phyloP scores from a whole-genome alignment of 2,888 invertebrate species.

The Rhopalosiphum nymphaeae region DNA sequence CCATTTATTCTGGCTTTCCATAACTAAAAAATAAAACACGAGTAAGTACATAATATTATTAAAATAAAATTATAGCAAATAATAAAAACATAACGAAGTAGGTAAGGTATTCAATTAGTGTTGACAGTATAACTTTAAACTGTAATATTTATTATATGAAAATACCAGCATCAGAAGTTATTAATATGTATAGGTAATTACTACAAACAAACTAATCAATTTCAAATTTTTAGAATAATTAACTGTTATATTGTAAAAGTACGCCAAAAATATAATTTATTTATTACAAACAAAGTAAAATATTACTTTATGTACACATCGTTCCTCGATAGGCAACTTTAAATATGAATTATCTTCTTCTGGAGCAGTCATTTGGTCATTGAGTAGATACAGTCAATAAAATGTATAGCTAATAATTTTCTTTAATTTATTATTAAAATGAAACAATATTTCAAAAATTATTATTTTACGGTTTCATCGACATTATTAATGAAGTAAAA shows the following conservation, averaged over 20 bases:
- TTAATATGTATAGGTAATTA: not conserved
- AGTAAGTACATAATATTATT: not conserved
- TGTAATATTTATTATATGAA: not conserved
- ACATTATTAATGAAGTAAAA: not conserved
- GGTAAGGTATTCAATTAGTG: too few species aligned
- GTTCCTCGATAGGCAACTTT: constrained; percentile 89
- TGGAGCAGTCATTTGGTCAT: constrained; percentile 52
- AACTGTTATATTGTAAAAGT: not conserved
- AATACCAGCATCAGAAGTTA: not conserved
- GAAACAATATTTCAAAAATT: not conserved
- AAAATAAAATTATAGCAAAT: not conserved
- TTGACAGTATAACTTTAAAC: not conserved
- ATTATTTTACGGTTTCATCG: not conserved
- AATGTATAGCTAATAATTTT: not conserved
- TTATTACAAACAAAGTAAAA: not conserved
- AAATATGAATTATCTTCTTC: constrained; percentile 90
- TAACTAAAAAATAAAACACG: constrained; percentile 71
- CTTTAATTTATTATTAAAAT: not conserved
- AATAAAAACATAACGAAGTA: too few species aligned
- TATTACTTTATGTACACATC: constrained; percentile 87
- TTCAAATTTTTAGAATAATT: not conserved
- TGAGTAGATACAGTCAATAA: not conserved
- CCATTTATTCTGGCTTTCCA: constrained; percentile 97
- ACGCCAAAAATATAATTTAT: not conserved
- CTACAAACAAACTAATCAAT: not conserved